phyloP scores from a whole-genome alignment of 2,797 vertebrate genomes.

The Siniperca obscura region DNA sequence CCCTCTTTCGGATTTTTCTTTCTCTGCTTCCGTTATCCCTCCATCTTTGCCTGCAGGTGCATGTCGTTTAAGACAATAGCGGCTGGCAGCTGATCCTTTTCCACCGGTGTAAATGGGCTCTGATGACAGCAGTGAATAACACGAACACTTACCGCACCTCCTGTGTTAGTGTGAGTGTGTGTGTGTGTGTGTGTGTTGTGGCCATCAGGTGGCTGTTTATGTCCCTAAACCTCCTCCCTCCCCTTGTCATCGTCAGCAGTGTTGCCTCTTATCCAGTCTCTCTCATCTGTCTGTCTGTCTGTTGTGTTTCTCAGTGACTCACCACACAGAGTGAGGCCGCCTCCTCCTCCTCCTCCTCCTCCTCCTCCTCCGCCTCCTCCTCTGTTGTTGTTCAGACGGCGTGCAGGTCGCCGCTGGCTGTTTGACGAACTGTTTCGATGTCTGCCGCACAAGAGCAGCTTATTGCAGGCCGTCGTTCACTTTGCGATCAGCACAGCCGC shows the following conservation, averaged over 20 bases:
- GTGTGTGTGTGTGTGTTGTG: constrained; percentile 15
- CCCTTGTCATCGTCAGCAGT: constrained; percentile 53
- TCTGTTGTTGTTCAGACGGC: neutral
- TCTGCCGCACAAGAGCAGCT: constrained; percentile 8
- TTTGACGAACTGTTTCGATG: constrained; percentile 22
- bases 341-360: constrained; percentile 6
- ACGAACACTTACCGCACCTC: constrained; percentile 42
- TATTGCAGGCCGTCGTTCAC: constrained; percentile 17
- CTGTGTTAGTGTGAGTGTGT: constrained; percentile 12
- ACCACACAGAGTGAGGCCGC: constrained; percentile 20
- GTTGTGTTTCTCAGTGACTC: constrained; percentile 46
- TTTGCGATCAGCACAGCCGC: neutral
- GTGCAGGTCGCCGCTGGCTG: constrained; percentile 25
- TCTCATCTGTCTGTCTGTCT: constrained; percentile 43
- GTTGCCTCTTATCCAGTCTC: constrained; percentile 61
- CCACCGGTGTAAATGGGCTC: constrained; percentile 65
- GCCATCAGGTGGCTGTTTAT: constrained; percentile 68
- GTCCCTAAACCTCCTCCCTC: constrained; percentile 50
- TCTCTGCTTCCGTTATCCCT: constrained; percentile 34
- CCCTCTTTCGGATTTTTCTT: constrained; percentile 1
- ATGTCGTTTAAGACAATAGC: constrained; percentile 75
- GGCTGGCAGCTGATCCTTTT: constrained; percentile 65
- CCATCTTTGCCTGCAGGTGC: constrained; percentile 76
- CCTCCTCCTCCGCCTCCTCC: neutral
- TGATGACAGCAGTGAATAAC: constrained; percentile 77